These are phyloP conservation scores for Cryptotis parvus DNA, from an alignment of 2,113 vertebrate genomes.

Conservation along the genomic window DNA sequence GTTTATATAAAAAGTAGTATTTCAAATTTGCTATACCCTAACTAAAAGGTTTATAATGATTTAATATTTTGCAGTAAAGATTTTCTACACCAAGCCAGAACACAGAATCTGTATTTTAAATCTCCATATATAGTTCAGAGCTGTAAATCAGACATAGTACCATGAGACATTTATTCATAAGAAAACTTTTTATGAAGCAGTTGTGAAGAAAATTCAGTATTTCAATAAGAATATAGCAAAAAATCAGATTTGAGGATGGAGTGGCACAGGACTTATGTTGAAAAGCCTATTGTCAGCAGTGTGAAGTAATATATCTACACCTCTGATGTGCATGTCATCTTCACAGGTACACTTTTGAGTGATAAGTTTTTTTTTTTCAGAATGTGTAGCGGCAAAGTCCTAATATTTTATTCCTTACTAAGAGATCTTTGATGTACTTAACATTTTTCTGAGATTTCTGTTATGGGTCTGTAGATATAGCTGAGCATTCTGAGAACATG, in stretches of 20 bases:
- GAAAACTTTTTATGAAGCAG: background rate
- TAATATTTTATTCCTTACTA: background rate
- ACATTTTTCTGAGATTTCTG: too few relatives aligned
- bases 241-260: too few relatives aligned
- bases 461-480: too few relatives aligned
- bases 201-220: background rate
- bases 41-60: too few relatives aligned
- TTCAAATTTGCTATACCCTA: background rate
- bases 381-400: background rate
- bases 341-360: background rate
- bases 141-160: background rate
- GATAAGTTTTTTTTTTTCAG: background rate
- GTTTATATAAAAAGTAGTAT: background rate
- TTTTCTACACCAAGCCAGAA: background rate
- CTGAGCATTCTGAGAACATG: too few relatives aligned
- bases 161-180: background rate
- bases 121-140: background rate
- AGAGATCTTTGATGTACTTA: background rate
- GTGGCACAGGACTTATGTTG: background rate
- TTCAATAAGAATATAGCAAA: background rate
- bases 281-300: rapidly evolving
- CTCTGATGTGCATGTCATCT: background rate
- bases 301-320: rapidly evolving
- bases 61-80: background rate
- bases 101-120: background rate